A percentile compares a stretch with the other conserved stretches of the same genome.
phyloP scores from a whole-genome alignment of 2,888 invertebrate genomes.

The Bruchidius siliquastri region DNA sequence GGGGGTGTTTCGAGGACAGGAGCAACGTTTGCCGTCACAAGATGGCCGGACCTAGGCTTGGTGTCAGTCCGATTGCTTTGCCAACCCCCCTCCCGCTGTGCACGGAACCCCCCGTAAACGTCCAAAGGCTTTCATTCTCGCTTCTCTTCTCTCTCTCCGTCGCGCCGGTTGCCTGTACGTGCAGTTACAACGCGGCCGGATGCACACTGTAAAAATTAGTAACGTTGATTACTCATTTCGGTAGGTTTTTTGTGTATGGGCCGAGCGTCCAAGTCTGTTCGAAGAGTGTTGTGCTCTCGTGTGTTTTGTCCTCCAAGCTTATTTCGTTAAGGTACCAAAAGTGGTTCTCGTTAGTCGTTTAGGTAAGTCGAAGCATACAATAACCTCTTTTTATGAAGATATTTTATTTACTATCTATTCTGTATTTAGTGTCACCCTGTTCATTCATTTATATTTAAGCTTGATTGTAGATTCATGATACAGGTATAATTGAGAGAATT shows the following conservation, averaged over 20 bases:
- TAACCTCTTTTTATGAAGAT: background rate
- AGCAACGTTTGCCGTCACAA: conserved; percentile 47
- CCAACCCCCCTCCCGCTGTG: conserved; percentile 46
- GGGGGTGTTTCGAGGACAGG: conserved; percentile 43
- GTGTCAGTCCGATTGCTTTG: conserved; percentile 42
- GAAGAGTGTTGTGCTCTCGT: conserved; percentile 5
- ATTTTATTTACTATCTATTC: background rate
- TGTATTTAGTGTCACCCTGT: too few relatives aligned
- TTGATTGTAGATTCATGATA: too few relatives aligned
- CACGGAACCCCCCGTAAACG: conserved; percentile 48
- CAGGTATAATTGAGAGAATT: too few relatives aligned
- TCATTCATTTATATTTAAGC: too few relatives aligned
- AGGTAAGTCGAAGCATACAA: background rate
- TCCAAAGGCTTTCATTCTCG: conserved; percentile 49
- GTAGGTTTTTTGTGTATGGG: conserved; percentile 34
- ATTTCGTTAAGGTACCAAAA: background rate
- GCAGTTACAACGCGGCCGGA: conserved; percentile 47
- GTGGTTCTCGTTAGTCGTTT: background rate
- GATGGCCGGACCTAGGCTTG: conserved; percentile 51
- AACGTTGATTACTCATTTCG: conserved; percentile 45
- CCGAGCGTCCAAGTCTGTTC: conserved; percentile 20
- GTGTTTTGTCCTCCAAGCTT: background rate
- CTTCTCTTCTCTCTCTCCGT: conserved; percentile 36
- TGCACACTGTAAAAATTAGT: conserved; percentile 46
- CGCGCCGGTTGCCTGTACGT: conserved; percentile 30